Conservation (phyloP, 1,140 invertebrate genomes). For the Ceratosolen fusciceps region DNA sequence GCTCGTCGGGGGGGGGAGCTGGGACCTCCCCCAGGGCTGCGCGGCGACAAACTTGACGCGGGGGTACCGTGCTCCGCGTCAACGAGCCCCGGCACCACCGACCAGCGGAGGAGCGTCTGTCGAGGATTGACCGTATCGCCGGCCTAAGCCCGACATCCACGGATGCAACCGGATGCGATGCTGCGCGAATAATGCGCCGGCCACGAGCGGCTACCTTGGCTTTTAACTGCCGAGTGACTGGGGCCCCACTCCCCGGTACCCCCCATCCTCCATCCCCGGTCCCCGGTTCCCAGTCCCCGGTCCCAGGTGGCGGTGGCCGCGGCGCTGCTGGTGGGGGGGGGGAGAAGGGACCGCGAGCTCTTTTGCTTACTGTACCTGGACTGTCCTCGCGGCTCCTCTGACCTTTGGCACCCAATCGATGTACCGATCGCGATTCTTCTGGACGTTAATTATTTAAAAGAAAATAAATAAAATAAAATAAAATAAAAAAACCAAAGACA, state of each 20-base stretch:
- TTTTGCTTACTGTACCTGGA: too few species aligned
- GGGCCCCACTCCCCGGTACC: constrained; percentile 51
- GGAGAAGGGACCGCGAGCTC: too few species aligned
- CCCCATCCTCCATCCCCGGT: too few species aligned
- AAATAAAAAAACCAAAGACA: too few species aligned
- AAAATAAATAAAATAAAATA: too few species aligned
- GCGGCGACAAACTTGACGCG: too few species aligned
- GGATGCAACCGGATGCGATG: constrained; percentile 62
- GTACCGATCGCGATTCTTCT: too few species aligned
- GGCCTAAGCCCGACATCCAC: constrained; percentile 28
- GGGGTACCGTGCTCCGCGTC: not conserved
- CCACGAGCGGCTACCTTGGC: constrained; percentile 55
- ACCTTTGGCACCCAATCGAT: too few species aligned
- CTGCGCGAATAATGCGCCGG: constrained; percentile 67
- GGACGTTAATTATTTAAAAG: too few species aligned
- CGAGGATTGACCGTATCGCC: constrained; percentile 37
- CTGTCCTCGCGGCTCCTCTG: too few species aligned
- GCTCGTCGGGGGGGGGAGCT: not conserved
- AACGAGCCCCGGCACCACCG: not conserved
- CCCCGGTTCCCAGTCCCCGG: too few species aligned
- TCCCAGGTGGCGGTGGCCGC: too few species aligned
- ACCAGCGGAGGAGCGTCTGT: constrained; percentile 3
- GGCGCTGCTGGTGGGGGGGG: not conserved
- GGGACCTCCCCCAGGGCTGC: not conserved
- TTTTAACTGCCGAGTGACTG: constrained; percentile 67